phyloP scores from a whole-genome alignment of 2,113 vertebrate genomes.

The Poeciliopsis occidentalis region DNA sequence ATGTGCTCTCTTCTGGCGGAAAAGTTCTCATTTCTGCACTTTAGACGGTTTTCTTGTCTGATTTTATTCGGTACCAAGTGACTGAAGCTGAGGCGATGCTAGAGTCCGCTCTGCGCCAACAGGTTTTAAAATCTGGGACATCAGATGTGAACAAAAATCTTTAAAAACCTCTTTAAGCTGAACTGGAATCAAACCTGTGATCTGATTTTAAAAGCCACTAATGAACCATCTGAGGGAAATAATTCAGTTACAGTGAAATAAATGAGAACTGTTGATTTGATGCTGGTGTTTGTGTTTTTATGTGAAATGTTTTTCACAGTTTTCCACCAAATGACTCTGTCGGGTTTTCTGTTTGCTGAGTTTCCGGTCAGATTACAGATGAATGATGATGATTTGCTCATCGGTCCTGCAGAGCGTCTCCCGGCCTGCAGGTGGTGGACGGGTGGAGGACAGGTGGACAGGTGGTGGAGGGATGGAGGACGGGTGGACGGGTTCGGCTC shows the following conservation, averaged over 20 bases:
- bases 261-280: conserved; percentile 3
- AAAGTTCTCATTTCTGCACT: conserved; percentile 75
- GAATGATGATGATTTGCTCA: neutral
- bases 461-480: conserved; percentile 25
- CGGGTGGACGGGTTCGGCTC: conserved; percentile 78
- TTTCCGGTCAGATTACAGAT: neutral
- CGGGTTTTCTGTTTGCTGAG: neutral
- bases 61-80: conserved; percentile 56
- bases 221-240: conserved; percentile 10
- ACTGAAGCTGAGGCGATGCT: neutral
- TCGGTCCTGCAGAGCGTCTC: neutral
- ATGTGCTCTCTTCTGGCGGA: neutral
- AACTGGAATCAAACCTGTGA: conserved; percentile 3
- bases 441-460: conserved; percentile 24
- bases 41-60: conserved; percentile 60
- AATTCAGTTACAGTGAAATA: neutral
- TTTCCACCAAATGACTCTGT: neutral
- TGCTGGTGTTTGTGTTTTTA: neutral
- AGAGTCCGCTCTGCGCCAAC: neutral
- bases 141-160: neutral
- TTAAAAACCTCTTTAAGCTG: conserved; percentile 3
- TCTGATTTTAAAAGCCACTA: neutral
- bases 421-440: conserved; percentile 15
- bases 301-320: neutral
- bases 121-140: neutral